Conservation (phyloP, 2,888 invertebrate species). For the Phorcus lineatus region DNA sequence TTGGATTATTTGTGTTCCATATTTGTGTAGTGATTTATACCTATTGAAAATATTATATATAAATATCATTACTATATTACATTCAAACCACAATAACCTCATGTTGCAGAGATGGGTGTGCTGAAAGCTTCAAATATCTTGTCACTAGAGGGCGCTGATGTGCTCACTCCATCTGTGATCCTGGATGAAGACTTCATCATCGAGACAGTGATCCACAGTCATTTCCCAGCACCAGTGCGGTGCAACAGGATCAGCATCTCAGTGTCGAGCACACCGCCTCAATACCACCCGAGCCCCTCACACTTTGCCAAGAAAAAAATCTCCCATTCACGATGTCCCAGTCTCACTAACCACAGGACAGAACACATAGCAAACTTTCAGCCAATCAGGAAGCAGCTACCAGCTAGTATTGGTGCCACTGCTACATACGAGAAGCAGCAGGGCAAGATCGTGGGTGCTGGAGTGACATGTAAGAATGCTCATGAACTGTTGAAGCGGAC, state of each 20-base stretch:
- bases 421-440: conserved; percentile 51
- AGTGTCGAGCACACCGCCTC: background rate
- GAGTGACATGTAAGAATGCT: conserved; percentile 61
- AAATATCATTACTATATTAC: too few species aligned
- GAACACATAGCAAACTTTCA: conserved; percentile 58
- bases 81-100: too few species aligned
- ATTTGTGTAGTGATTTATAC: too few species aligned
- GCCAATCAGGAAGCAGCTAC: conserved; percentile 48
- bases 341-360: conserved; percentile 52
- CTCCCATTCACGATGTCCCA: conserved; percentile 40
- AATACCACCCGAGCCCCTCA: background rate
- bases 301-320: conserved; percentile 24
- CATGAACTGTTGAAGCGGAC: conserved; percentile 60
- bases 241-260: conserved; percentile 21
- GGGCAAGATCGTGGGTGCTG: conserved; percentile 47
- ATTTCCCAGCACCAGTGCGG: conserved; percentile 39
- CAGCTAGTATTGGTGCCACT: conserved; percentile 51
- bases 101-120: conserved; percentile 30
- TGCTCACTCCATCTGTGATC: conserved; percentile 26
- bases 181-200: conserved; percentile 40
- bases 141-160: conserved; percentile 39
- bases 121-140: conserved; percentile 53
- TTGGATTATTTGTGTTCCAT: too few species aligned
- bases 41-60: too few species aligned
- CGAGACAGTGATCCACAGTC: conserved; percentile 33